These are phyloP conservation scores for Phenganax stokvisi DNA, from an alignment of 92 coral and sea anemone genomes.

Conservation along the genomic window DNA sequence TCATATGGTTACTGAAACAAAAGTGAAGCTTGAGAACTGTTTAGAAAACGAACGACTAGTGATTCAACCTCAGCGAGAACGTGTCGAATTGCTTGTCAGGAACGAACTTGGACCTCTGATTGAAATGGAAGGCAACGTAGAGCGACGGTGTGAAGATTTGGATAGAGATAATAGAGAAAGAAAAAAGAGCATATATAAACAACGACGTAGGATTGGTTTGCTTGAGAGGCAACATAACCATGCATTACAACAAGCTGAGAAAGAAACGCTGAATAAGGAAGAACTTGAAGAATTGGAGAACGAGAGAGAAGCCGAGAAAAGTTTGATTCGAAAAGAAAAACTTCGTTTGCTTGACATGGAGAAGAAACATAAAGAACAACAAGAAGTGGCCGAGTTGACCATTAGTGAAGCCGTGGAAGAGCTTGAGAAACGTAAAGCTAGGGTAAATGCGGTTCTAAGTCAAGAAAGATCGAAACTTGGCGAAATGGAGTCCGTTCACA, in stretches of 20 bases:
- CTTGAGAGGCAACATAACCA: conserved; percentile 94
- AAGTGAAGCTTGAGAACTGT: conserved; percentile 85
- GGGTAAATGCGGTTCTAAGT: conserved; percentile 73
- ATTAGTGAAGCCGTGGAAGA: conserved; percentile 94
- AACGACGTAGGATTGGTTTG: conserved; percentile 80
- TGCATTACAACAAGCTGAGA: conserved; percentile 95
- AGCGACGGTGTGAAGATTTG: conserved; percentile 86
- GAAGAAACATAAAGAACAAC: conserved; percentile 96
- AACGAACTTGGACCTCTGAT: conserved; percentile 95
- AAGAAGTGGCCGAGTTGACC: conserved; percentile 88
- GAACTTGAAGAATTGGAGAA: conserved; percentile 93
- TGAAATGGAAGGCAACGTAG: conserved; percentile 85
- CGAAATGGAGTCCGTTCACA: conserved; percentile 85
- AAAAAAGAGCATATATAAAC: conserved; percentile 87
- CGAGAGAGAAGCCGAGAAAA: conserved; percentile 91
- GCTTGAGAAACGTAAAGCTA: conserved; percentile 76
- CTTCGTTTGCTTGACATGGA: conserved; percentile 92
- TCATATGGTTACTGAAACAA: conserved; percentile 95
- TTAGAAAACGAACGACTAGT: conserved; percentile 78
- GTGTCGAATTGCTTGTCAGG: conserved; percentile 83
- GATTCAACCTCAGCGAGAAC: conserved; percentile 69
- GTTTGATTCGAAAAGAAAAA: conserved; percentile 90
- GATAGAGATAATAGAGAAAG: conserved; percentile 90
- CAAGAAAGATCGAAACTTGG: conserved; percentile 74
- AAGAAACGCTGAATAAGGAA: conserved; percentile 90